Percentiles rank a stretch among this genome's conserved stretches.
Conservation (phyloP, 1,140 invertebrate genomes). For the Cyphomyrmex costatus region DNA sequence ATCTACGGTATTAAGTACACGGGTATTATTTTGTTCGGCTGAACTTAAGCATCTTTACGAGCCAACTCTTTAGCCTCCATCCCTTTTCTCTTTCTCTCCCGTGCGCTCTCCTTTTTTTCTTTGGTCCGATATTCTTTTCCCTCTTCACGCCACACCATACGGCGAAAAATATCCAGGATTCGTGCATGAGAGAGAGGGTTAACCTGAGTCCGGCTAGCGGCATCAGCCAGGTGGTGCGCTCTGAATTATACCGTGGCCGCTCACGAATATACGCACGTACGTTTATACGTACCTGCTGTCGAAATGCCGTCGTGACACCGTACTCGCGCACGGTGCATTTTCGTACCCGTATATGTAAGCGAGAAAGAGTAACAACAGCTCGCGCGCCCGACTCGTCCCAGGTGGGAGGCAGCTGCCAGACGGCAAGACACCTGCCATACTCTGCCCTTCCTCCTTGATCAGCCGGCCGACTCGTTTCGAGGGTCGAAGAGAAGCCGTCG, state of each 20-base stretch:
- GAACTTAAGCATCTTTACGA: conserved; percentile 14
- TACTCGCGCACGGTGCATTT: conserved; percentile 17
- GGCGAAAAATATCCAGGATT: conserved; percentile 48
- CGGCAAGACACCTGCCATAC: conserved; percentile 83
- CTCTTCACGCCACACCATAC: conserved; percentile 23
- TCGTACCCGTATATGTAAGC: not conserved
- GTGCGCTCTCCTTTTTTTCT: not conserved
- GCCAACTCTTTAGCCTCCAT: not conserved
- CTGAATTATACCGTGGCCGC: conserved; percentile 58
- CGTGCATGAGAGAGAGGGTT: conserved; percentile 31
- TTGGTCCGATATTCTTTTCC: not conserved
- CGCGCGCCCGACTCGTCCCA: conserved; percentile 72
- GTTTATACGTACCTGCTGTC: conserved; percentile 3
- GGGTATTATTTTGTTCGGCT: conserved; percentile 39
- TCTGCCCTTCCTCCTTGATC: conserved; percentile 75
- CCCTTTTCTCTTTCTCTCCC: not conserved
- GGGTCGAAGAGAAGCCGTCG: conserved; percentile 56
- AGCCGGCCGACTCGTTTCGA: conserved; percentile 72
- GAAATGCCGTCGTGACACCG: conserved; percentile 41
- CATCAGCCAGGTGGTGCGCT: conserved; percentile 71
- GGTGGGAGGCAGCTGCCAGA: conserved; percentile 84
- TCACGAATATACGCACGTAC: conserved; percentile 14
- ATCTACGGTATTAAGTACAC: conserved; percentile 32
- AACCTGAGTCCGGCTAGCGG: not conserved
- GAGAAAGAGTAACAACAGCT: conserved; percentile 68